Percentiles rank a stretch among this genome's conserved stretches.
These are phyloP conservation scores for Agrochola lychnidis DNA, from an alignment of 2,888 invertebrate genomes.

Conservation along the genomic window DNA sequence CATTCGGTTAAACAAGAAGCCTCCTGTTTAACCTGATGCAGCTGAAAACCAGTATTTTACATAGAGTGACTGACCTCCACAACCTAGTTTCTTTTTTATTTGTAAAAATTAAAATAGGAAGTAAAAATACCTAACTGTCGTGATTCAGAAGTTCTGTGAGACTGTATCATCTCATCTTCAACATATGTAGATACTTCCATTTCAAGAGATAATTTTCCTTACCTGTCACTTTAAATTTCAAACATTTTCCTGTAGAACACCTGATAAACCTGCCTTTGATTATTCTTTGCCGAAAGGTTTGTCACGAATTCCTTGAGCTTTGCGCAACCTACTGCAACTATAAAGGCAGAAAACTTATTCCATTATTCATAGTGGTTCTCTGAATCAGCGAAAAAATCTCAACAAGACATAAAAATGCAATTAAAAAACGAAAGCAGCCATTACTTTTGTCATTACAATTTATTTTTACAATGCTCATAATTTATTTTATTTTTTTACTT, in stretches of 20 bases:
- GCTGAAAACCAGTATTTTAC: neutral
- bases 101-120: neutral
- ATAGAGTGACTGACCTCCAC: neutral
- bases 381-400: slow-evolving; percentile 35
- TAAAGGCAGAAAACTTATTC: neutral
- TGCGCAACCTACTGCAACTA: neutral
- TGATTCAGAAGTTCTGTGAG: neutral
- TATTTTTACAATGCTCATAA: slow-evolving; percentile 24
- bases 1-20: too few relatives aligned
- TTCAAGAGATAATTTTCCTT: neutral
- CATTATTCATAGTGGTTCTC: slow-evolving; percentile 28
- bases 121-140: too few relatives aligned
- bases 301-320: neutral
- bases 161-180: neutral
- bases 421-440: slow-evolving; percentile 31
- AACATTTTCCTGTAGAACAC: neutral
- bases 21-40: neutral
- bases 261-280: too few relatives aligned
- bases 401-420: slow-evolving; percentile 22
- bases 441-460: slow-evolving; percentile 32
- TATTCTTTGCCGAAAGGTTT: neutral
- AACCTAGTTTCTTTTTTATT: neutral
- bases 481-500: slow-evolving; percentile 28
- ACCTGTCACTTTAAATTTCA: neutral
- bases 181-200: neutral